Base-by-base conservation (phyloP, 1,140 invertebrate genomes). In the Drosophila auraria region DNA sequence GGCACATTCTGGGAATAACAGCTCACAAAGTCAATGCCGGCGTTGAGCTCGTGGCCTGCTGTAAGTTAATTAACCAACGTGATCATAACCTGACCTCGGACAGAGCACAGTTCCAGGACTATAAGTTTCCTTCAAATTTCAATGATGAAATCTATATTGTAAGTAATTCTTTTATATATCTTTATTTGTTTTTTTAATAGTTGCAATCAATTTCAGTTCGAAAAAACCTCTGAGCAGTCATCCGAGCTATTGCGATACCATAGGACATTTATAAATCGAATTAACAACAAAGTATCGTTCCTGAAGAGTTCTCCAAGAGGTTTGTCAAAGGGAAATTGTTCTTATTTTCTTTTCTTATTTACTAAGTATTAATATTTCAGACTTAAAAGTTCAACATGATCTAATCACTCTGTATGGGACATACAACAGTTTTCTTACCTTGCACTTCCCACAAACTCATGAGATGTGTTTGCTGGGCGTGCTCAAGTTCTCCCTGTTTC, bases 401-500 rank as follows among this genome's bases (percentile, higher is more conserved):
- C 49, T 86, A 23, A 27, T 44, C 7, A 60, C 72, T 20, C 58
- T 84, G 40, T 80, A 64, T 44, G 82, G 82, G 1, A 77, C 72
- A n/a, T 81, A 83, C 61, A 84, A 72, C 42, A 57, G 30, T 25
- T 84, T 80, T 47, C 30, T 77, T 8, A 53, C 51, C 1, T 56
- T 71, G 61, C 49, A 84, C 49, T 84, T 80, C n/a, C 49, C 47
- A 8, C 58, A 63, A 57, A 50, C 50, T 14, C 57, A 76, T 30
- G 57, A 65, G 5, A 38, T 66, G 27, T 62, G 61, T 25, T 49
- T 84, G 25, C 25, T 63, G 23, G 71, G 64, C 14, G 42, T 63
- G 2, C 57, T 83, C 12, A 83, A 75, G 38, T 80, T 83, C 8
- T 25, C 82, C 2, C 44, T 66, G 49, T 83, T 76, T 30, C 27